phyloP scores from a whole-genome alignment of 2,888 invertebrate species.

The Pteria penguin region DNA sequence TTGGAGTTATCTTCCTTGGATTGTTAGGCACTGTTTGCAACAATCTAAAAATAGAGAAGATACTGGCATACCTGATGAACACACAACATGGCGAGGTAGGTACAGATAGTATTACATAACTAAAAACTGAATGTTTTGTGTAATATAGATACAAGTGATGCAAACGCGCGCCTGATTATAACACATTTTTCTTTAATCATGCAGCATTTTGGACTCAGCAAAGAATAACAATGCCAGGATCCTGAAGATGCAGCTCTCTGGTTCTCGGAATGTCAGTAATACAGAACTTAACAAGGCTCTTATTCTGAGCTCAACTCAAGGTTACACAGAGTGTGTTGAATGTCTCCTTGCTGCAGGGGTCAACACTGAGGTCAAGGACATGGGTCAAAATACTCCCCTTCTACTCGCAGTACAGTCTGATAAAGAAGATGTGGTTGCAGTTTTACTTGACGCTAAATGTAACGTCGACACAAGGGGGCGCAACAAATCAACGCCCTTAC shows the following conservation, averaged over 20 bases:
- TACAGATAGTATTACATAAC: no score
- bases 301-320: slow-evolving; percentile 58
- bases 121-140: no score
- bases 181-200: no score
- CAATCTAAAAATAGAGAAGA: no score
- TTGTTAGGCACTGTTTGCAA: no score
- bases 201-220: slow-evolving; percentile 56
- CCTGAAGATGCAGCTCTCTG: slow-evolving; percentile 58
- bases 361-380: slow-evolving; percentile 52
- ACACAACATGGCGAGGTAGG: no score
- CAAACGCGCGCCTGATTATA: no score
- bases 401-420: slow-evolving; percentile 57
- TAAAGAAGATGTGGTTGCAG: slow-evolving; percentile 42
- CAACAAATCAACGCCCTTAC: slow-evolving; percentile 60
- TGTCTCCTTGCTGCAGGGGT: slow-evolving; percentile 58
- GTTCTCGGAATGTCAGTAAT: slow-evolving; percentile 58
- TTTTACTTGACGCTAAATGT: slow-evolving; percentile 49
- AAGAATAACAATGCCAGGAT: slow-evolving; percentile 56
- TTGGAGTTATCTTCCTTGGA: no score
- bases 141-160: no score
- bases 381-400: slow-evolving; percentile 56
- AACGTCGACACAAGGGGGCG: slow-evolving; percentile 48
- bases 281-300: slow-evolving; percentile 60
- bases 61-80: no score
- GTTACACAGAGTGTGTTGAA: slow-evolving; percentile 55